Base-by-base conservation (phyloP, 2,113 vertebrate genomes). In the Indicator indicator region DNA sequence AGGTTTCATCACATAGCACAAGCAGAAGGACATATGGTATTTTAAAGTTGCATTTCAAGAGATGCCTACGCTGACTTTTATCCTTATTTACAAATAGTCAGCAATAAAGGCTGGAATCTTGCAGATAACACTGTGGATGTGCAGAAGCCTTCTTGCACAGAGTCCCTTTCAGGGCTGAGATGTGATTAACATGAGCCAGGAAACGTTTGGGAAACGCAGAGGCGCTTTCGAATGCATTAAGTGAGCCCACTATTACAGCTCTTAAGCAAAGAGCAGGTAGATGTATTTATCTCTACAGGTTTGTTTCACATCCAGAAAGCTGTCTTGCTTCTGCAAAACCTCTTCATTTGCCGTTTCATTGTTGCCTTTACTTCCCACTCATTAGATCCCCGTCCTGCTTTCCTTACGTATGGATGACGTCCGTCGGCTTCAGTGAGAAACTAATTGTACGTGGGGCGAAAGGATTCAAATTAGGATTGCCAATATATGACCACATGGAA, bases 21-120 rank as follows among this genome's bases (percentile, higher is more conserved):
- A 89, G 89, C 93, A 96, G 83, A 96, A 95, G 93, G 95, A 95
- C 94, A 97, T 95, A 96, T 93, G 89, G 89, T 96, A 97, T 97
- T 97, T 96, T 96, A 96, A 96, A 95, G 91, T 93, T 95, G 83
- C 88, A 96, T 97, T 95, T 95, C 91, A 97, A 97, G 85, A 91
- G 91, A 88, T 95, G 96, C 91, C 89, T 97, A 95, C 44, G 27
- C 91, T 95, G 94, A 95, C 90, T 95, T 95, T 95, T 94, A 97
- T 95, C 69, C 95, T 95, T 97, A 96, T 97, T 96, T 96, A 95
- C 95, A 96, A 97, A 97, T 95, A 97, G 91, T 95, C 88, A 5
- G 94, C 94, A 96, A 95, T 95, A 94, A 89, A 95, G 96, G 58
- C 93, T 97, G 87, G 74, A 95, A 88, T 97, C 91, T 89, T 93